phyloP scores from a whole-genome alignment of 2,888 invertebrate species.

The Schizotus pectinicornis region DNA sequence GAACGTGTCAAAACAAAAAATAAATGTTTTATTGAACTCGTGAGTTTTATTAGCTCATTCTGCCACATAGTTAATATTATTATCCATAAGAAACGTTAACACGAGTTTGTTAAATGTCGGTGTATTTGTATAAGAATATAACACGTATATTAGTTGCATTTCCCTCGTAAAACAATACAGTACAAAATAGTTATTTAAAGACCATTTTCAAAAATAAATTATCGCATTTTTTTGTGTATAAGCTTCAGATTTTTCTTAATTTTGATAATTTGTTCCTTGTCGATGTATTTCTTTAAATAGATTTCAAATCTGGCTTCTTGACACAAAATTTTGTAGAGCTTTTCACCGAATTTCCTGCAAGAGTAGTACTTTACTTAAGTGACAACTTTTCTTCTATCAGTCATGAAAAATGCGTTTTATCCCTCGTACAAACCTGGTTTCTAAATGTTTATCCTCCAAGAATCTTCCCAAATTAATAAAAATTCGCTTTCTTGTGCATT shows the following conservation, averaged over 20 bases:
- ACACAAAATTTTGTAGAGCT: conserved; percentile 63
- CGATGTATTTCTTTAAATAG: conserved; percentile 57
- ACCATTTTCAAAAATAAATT: neutral
- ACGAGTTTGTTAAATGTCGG: too few species aligned
- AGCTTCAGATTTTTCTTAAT: conserved; percentile 20
- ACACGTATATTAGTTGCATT: too few species aligned
- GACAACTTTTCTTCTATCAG: neutral
- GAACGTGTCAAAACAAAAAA: conserved; percentile 1
- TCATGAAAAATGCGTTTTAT: neutral
- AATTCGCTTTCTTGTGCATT: conserved; percentile 60
- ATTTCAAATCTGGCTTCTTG: conserved; percentile 63
- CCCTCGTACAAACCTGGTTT: conserved; percentile 55
- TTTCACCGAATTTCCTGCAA: conserved; percentile 64
- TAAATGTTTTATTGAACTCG: conserved; percentile 6
- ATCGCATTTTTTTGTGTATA: conserved; percentile 18
- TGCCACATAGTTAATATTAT: too few species aligned
- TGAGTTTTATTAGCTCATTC: too few species aligned
- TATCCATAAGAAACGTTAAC: too few species aligned
- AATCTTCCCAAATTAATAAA: conserved; percentile 61
- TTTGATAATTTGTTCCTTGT: conserved; percentile 42
- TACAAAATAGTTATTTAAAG: too few species aligned
- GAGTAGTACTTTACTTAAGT: neutral
- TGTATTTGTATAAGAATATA: too few species aligned
- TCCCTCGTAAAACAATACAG: too few species aligned
- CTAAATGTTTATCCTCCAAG: conserved; percentile 62